Base-by-base conservation (phyloP, 2,888 invertebrate genomes). In the Siphonodentalium dalli region DNA sequence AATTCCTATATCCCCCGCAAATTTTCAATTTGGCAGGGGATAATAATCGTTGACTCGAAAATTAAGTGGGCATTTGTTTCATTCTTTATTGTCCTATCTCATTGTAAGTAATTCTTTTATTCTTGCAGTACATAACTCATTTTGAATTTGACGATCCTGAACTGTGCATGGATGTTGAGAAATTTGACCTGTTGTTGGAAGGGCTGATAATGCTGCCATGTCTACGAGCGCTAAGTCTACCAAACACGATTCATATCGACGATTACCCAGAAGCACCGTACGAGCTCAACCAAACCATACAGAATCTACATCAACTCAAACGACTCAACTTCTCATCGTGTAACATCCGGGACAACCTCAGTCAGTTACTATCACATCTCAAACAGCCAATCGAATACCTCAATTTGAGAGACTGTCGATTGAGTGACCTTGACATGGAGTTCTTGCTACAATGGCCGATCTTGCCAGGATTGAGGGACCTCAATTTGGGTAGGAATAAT, bases 401-500 rank as follows among this genome's bases (percentile, higher is more conserved):
- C 6, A 71, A 69, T 44, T 55, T 76, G 9, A 54, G 70, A 28
- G 76, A 76, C 61, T 74, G 74, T 43, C 65, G 76, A 0, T 62
- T 76, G 43, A 60, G 47, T 6, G 56, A 63, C 18, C 38, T 43
- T 4, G 76, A 76, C 43, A 31, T 76, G 1, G 34, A 55, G 43
- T 66, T 67, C 28, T 50, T 76, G 27, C 34, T 65, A n/a, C 42
- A 63, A 34, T 75, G 74, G 75, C 48, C 59, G 11, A 54, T 55
- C 1, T 37, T 71, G 20, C 8, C 49, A 1, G 52, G 46, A 9
- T 53, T 76, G 2, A 45, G 63, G 28, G 76, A 76, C 29, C 51
- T 76, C 21, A 74, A 76, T 51, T 54, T 76, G 28, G 73, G 75
- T 56, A 61, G 74, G 33, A 76, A 76, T 61, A 71, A 67, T 50